These are phyloP conservation scores for Brachyhypopomus gauderio DNA, from an alignment of 2,113 vertebrate species.

Conservation along the genomic window DNA sequence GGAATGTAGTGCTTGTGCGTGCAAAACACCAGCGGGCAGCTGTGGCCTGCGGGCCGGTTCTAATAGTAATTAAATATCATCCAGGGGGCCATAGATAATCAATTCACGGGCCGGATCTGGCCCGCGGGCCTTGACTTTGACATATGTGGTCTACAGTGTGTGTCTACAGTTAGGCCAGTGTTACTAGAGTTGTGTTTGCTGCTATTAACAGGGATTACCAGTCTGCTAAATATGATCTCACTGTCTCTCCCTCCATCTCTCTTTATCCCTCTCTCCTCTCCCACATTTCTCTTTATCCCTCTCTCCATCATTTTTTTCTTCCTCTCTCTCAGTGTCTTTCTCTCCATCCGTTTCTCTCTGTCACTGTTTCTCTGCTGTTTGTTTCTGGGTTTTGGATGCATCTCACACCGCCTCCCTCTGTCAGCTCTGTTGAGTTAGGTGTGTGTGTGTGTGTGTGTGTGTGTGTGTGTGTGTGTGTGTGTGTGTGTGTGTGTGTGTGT, in stretches of 20 bases:
- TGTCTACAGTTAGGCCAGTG: background rate
- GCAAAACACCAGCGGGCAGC: no score
- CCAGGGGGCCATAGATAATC: no score
- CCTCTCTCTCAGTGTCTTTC: background rate
- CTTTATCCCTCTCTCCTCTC: no score
- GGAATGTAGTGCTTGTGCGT: no score
- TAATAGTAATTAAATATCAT: no score
- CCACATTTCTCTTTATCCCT: no score
- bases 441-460: constrained; percentile 2
- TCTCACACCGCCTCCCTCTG: background rate
- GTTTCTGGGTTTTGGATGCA: background rate
- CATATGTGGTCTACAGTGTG: no score
- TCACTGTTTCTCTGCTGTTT: background rate
- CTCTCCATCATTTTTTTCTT: background rate
- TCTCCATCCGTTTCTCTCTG: background rate
- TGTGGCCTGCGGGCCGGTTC: no score
- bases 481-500: constrained; percentile 31
- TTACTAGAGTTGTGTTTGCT: background rate
- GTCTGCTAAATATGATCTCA: background rate
- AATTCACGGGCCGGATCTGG: no score
- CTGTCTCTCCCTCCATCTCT: background rate
- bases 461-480: constrained; percentile 24
- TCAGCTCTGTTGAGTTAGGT: no score
- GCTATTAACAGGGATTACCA: no score
- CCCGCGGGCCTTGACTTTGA: no score